These are phyloP conservation scores for Pampus argenteus DNA, from an alignment of 2,797 vertebrate species.

Conservation along the genomic window DNA sequence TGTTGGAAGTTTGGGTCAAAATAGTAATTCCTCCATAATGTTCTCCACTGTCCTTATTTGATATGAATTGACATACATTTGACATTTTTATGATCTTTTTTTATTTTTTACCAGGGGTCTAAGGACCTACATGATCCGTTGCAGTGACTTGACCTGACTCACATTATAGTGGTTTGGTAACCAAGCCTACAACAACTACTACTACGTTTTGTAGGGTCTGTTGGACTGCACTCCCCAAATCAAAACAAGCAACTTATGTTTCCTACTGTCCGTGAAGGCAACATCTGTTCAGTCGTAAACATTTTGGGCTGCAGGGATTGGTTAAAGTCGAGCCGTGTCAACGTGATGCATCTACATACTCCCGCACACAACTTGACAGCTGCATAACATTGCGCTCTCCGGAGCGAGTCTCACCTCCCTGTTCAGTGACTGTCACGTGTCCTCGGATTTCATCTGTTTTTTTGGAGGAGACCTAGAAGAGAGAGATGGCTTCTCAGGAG, in stretches of 20 bases:
- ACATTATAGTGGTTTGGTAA: neutral
- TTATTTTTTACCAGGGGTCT: neutral
- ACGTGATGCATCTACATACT: slow-evolving; percentile 45
- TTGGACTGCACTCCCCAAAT: neutral
- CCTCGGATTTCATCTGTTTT: neutral
- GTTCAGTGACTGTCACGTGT: neutral
- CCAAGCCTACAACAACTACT: neutral
- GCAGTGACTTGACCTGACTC: neutral
- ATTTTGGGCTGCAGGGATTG: slow-evolving; percentile 71
- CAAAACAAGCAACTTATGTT: neutral
- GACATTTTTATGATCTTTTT: neutral
- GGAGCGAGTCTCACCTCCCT: slow-evolving; percentile 38
- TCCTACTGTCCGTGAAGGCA: slow-evolving; percentile 57
- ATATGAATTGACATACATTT: neutral
- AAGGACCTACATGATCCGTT: neutral
- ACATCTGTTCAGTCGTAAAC: slow-evolving; percentile 32
- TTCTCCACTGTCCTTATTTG: too few relatives aligned
- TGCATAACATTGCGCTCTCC: slow-evolving; percentile 37
- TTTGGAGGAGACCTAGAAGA: slow-evolving; percentile 22
- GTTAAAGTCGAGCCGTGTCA: slow-evolving; percentile 57
- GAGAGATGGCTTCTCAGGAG: slow-evolving; percentile 66
- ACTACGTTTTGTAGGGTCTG: neutral
- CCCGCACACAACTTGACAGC: slow-evolving; percentile 66
- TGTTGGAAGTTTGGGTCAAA: neutral
- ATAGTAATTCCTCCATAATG: neutral